These are phyloP conservation scores for Zoanthus gigantus DNA, from an alignment of 92 coral and sea anemone genomes.

Conservation along the genomic window DNA sequence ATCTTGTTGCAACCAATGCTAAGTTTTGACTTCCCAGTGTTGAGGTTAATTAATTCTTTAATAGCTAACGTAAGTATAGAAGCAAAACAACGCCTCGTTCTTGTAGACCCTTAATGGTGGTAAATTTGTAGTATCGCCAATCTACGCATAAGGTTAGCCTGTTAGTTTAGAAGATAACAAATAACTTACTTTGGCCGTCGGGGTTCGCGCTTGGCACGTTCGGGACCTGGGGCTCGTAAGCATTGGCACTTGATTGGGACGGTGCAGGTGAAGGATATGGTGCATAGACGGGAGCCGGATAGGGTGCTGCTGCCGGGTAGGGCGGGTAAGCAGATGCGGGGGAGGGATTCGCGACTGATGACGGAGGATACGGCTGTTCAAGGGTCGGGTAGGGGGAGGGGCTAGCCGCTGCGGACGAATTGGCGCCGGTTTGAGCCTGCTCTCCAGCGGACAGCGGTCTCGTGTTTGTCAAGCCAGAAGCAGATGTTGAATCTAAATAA, in stretches of 20 bases:
- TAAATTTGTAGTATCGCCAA: neutral
- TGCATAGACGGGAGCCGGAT: slow-evolving; percentile 58
- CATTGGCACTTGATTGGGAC: slow-evolving; percentile 41
- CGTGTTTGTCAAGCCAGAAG: slow-evolving; percentile 10
- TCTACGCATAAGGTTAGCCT: neutral
- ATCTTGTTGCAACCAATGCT: too few relatives aligned
- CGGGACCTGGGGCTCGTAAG: slow-evolving; percentile 18
- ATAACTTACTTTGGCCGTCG: slow-evolving; percentile 34
- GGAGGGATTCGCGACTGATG: slow-evolving; percentile 46
- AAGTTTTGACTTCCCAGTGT: too few relatives aligned
- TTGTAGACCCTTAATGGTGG: neutral
- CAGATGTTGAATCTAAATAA: slow-evolving; percentile 42
- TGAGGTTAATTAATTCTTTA: too few relatives aligned
- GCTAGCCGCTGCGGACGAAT: slow-evolving; percentile 38
- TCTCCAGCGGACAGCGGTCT: slow-evolving; percentile 59
- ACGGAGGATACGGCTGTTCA: slow-evolving; percentile 38
- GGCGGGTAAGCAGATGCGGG: slow-evolving; percentile 68
- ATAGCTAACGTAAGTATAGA: neutral
- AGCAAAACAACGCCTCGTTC: neutral
- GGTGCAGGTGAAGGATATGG: slow-evolving; percentile 73
- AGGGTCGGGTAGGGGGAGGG: slow-evolving; percentile 51
- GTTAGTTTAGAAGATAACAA: neutral
- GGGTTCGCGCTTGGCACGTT: slow-evolving; percentile 30
- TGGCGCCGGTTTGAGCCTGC: slow-evolving; percentile 53
- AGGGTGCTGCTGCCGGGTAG: slow-evolving; percentile 59